Evolutionary conservation across 2,797 vertebrate species (phyloP).

Genomic region (Alosa sapidissima): DNA sequence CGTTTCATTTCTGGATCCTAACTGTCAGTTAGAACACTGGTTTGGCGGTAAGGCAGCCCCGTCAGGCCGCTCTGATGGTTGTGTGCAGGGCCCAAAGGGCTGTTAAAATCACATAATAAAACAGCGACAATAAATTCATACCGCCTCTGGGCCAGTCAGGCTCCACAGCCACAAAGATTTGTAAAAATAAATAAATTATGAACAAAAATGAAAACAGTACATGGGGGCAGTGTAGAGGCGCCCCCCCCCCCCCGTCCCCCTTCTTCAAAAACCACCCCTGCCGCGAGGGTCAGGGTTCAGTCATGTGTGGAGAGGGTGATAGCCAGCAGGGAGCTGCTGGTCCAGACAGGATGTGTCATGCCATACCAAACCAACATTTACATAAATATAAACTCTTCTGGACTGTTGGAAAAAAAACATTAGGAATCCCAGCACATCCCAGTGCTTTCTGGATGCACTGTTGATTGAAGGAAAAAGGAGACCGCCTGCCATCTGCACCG

Average conservation of each 20-base stretch:
- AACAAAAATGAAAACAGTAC: not conserved
- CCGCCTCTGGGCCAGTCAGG: slow-evolving; percentile 37
- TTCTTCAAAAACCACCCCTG: not conserved
- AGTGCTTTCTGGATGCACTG: not conserved
- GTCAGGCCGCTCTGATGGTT: slow-evolving; percentile 40
- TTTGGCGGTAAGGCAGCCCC: slow-evolving; percentile 48
- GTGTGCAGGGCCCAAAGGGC: slow-evolving; percentile 49
- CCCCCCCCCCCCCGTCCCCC: not conserved
- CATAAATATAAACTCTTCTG: not conserved
- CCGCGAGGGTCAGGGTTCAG: not conserved
- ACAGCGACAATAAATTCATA: slow-evolving; percentile 44
- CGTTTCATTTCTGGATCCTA: slow-evolving; percentile 55
- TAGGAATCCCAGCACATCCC: not conserved
- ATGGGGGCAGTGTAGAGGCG: not conserved
- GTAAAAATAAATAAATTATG: not conserved
- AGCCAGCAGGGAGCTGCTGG: not conserved
- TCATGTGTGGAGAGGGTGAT: not conserved
- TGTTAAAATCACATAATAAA: slow-evolving; percentile 47
- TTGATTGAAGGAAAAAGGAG: not conserved
- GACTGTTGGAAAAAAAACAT: not conserved
- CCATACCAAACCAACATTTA: not conserved
- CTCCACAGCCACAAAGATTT: slow-evolving; percentile 32
- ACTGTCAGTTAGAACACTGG: slow-evolving; percentile 61
- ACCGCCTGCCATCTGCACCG: not conserved
- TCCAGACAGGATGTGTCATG: not conserved